Evolutionary conservation across 64 coral and sea anemone genomes (phyloP).

Genomic region (Montipora cactus): DNA sequence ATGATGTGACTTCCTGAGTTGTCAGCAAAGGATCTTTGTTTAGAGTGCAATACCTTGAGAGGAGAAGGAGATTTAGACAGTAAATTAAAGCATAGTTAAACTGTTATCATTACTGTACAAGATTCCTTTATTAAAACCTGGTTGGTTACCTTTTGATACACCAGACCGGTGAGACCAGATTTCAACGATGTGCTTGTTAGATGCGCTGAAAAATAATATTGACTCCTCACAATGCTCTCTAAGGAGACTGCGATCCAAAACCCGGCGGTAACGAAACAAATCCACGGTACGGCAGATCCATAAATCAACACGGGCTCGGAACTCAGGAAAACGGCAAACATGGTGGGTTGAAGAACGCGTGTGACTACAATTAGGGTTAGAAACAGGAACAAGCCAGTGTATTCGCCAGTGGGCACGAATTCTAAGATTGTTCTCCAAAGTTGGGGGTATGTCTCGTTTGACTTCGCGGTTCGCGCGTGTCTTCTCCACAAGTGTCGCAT

Average conservation of each 20-base stretch:
- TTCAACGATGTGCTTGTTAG: slow-evolving; percentile 17
- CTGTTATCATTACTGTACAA: no score
- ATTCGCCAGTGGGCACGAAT: neutral
- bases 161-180: slow-evolving; percentile 16
- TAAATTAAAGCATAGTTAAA: neutral
- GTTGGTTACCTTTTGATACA: slow-evolving; percentile 8
- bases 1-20: slow-evolving; percentile 58
- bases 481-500: neutral
- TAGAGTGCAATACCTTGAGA: slow-evolving; percentile 42
- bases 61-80: neutral
- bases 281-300: neutral
- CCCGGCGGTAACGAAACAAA: neutral
- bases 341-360: slow-evolving; percentile 10
- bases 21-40: slow-evolving; percentile 32
- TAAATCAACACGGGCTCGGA: neutral
- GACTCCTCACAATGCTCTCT: neutral
- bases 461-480: slow-evolving; percentile 8
- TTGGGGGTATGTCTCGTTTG: neutral
- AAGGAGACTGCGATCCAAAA: slow-evolving; percentile 12
- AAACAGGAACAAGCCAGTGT: neutral
- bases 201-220: neutral
- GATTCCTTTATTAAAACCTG: no score
- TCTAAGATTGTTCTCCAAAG: neutral
- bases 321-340: slow-evolving; percentile 5
- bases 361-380: neutral